phyloP scores from a whole-genome alignment of 2,113 vertebrate genomes.

The Sinosuthora webbiana region DNA sequence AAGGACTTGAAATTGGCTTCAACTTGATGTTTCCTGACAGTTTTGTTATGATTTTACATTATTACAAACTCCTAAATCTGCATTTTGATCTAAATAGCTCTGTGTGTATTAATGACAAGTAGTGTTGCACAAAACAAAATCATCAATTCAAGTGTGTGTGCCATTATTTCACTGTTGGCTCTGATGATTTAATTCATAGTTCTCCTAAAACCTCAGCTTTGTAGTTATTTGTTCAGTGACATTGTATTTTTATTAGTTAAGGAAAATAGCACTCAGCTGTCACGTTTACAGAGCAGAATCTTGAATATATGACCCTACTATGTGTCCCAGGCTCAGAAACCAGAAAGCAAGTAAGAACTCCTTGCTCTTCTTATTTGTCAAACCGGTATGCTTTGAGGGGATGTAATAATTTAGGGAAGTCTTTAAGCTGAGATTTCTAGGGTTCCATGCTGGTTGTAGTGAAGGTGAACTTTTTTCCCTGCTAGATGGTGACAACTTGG shows the following conservation, averaged over 20 bases:
- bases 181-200: not conserved
- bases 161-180: not conserved
- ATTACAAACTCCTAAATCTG: not conserved
- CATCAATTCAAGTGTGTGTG: not conserved
- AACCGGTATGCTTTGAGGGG: not conserved
- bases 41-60: not conserved
- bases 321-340: not conserved
- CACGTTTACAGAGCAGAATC: not conserved
- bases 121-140: not conserved
- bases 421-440: not conserved
- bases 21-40: not conserved
- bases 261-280: not conserved
- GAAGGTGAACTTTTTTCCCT: not conserved
- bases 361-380: not conserved
- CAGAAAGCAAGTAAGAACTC: not conserved
- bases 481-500: constrained; percentile 92
- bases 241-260: not conserved
- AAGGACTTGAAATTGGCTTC: not conserved
- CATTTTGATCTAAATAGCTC: not conserved
- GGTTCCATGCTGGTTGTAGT: not conserved
- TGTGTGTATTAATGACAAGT: not conserved
- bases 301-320: not conserved
- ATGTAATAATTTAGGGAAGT: not conserved
- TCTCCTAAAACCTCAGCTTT: not conserved
- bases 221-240: not conserved